Evolutionary conservation across 2,113 vertebrate genomes (phyloP).

Genomic region (Dipodomys merriami): DNA sequence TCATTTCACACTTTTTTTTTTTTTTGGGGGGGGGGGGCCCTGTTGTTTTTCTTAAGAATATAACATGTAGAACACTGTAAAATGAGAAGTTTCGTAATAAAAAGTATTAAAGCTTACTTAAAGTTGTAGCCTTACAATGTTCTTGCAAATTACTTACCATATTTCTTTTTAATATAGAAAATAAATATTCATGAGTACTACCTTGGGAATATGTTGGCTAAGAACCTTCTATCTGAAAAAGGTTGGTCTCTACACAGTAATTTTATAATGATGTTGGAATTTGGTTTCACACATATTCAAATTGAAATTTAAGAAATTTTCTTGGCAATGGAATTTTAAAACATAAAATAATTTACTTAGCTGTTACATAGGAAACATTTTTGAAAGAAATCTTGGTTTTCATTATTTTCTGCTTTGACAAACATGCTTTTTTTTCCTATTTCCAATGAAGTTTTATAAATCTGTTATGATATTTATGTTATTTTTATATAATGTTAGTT

Average conservation of each 20-base stretch:
- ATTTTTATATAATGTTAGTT: slow-evolving; percentile 28
- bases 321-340: slow-evolving; percentile 44
- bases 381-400: slow-evolving; percentile 33
- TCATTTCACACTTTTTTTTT: too few relatives aligned
- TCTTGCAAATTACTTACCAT: slow-evolving; percentile 65
- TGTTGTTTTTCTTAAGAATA: slow-evolving; percentile 72
- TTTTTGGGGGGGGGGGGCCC: too few relatives aligned
- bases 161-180: slow-evolving; percentile 88
- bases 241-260: slow-evolving; percentile 85
- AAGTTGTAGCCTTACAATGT: slow-evolving; percentile 54
- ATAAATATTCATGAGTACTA: slow-evolving; percentile 97
- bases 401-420: slow-evolving; percentile 50
- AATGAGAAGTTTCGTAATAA: slow-evolving; percentile 63
- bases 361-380: slow-evolving; percentile 44
- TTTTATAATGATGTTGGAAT: slow-evolving; percentile 57
- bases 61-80: slow-evolving; percentile 34
- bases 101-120: neutral
- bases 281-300: slow-evolving; percentile 56
- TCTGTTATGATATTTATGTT: slow-evolving; percentile 3
- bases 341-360: slow-evolving; percentile 38
- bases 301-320: slow-evolving; percentile 54
- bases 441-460: slow-evolving; percentile 3
- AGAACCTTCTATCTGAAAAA: slow-evolving; percentile 86
- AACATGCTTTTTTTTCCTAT: neutral
- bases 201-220: slow-evolving; percentile 91